A percentile compares a stretch with the other conserved stretches of the same genome.
Conservation (phyloP, 2,888 invertebrate genomes). For the Oligia fasciuncula region DNA sequence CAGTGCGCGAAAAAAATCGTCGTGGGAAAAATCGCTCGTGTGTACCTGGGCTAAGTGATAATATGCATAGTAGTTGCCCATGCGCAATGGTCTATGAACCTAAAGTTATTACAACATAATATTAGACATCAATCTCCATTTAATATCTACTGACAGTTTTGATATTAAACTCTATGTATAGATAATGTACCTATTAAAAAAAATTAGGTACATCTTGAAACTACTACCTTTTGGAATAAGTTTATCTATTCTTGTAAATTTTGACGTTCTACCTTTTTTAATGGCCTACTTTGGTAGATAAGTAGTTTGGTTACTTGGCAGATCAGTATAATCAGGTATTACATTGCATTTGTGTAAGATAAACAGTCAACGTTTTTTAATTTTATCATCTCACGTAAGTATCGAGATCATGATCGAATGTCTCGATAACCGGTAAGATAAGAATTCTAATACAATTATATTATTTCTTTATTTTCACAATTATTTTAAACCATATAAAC, state of each 20-base stretch:
- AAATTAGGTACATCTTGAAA: neutral
- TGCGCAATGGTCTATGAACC: constrained; percentile 24
- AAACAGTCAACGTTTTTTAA: neutral
- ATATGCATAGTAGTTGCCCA: neutral
- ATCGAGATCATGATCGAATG: constrained; percentile 7
- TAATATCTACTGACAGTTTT: neutral
- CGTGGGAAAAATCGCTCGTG: neutral
- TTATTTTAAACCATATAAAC: neutral
- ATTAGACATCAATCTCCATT: constrained; percentile 6
- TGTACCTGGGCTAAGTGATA: neutral
- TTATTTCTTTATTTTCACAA: too few relatives aligned
- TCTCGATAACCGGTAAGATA: constrained; percentile 27
- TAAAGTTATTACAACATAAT: constrained; percentile 21
- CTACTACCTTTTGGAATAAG: neutral
- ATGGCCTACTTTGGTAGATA: neutral
- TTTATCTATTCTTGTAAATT: neutral
- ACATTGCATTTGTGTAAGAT: neutral
- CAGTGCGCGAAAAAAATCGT: neutral
- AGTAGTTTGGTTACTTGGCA: too few relatives aligned
- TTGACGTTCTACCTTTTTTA: neutral
- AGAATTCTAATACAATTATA: neutral
- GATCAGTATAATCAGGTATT: neutral
- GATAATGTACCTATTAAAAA: neutral
- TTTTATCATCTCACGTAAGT: constrained; percentile 23
- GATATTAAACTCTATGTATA: neutral